Evolutionary conservation across 2,113 vertebrate genomes (phyloP), one percentile per base, ranked within the genome.

Genomic region (Lutjanus erythropterus): DNA sequence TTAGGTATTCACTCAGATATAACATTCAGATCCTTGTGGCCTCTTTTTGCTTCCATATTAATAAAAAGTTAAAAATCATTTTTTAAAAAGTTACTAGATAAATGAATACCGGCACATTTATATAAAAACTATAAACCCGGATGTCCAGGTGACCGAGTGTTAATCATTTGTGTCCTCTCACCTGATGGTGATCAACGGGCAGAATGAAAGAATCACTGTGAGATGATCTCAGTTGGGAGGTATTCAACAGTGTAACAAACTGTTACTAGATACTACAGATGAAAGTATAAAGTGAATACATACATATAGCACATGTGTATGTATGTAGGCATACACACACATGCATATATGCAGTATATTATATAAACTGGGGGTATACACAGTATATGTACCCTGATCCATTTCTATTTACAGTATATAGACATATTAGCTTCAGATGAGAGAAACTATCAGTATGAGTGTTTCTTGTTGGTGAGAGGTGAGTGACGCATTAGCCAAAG

Each of bases 401-500:
- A 82, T 84, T 80, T 86, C 71, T 91, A 83, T 87, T 65, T 81
- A 87, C 81, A 75, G 53, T 88, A 86, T 86, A 71, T 81, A 71
- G 66, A 83, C 73, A 49, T 86, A 85, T 84, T 84, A 68, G 68
- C 84, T 87, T 88, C 80, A 74, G 71, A 78, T 52, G 84, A 84
- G 78, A 89, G 76, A 77, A 86, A 77, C 29, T 78, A 58, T 86
- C 79, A 69, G 75, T 80, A 64, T 75, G 85, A 87, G 37, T 85
- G 46, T 81, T 64, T 84, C 31, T 70, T 85, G 70, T 86, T 60
- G 75, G 61, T 88, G 70, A 84, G 78, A 78, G 71, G 72, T 37
- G 73, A 85, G 79, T 84, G 79, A 91, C 87, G 85, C 86, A 74
- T 88, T 87, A 89, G 88, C 92, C 91, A 91, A 92, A 92, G 89